These are phyloP conservation scores for Dicycla oo DNA, from an alignment of 2,888 invertebrate species.

Conservation along the genomic window DNA sequence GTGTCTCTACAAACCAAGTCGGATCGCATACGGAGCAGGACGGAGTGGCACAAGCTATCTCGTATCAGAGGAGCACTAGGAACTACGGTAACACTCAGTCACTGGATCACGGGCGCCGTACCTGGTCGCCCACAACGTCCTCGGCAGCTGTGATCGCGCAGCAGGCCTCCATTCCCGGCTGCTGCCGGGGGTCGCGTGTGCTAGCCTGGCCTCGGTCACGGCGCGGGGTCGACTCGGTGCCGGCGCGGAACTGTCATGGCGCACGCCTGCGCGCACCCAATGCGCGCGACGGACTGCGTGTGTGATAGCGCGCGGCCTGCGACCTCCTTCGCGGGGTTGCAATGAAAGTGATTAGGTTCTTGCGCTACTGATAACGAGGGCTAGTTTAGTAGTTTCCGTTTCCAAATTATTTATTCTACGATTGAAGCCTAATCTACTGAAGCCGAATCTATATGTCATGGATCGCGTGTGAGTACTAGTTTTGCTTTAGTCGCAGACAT, in stretches of 20 bases:
- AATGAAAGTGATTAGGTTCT: conserved; percentile 88
- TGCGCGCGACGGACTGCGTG: conserved; percentile 79
- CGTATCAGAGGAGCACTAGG: conserved; percentile 62
- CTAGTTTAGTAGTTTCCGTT: conserved; percentile 71
- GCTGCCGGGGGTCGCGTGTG: conserved; percentile 73
- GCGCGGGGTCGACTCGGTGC: conserved; percentile 66
- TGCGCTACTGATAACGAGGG: conserved; percentile 87
- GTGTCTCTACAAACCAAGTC: conserved; percentile 72
- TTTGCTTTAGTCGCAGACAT: conserved; percentile 18
- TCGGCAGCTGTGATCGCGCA: conserved; percentile 86
- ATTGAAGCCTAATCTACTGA: conserved; percentile 51
- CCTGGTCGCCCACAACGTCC: conserved; percentile 89
- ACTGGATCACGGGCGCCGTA: conserved; percentile 70
- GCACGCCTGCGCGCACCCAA: conserved; percentile 79
- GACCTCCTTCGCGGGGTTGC: conserved; percentile 87
- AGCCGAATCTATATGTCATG: conserved; percentile 31
- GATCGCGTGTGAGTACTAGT: conserved; percentile 8
- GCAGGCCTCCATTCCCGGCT: conserved; percentile 89
- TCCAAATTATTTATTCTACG: conserved; percentile 64
- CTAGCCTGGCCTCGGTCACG: conserved; percentile 69
- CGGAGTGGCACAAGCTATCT: conserved; percentile 61
- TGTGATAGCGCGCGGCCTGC: conserved; percentile 79
- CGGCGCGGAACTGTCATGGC: conserved; percentile 70
- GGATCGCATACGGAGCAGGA: conserved; percentile 66
- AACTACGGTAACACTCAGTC: conserved; percentile 54